Evolutionary conservation across 2,888 invertebrate species (phyloP).

Genomic region (Megastigmus dorsalis): DNA sequence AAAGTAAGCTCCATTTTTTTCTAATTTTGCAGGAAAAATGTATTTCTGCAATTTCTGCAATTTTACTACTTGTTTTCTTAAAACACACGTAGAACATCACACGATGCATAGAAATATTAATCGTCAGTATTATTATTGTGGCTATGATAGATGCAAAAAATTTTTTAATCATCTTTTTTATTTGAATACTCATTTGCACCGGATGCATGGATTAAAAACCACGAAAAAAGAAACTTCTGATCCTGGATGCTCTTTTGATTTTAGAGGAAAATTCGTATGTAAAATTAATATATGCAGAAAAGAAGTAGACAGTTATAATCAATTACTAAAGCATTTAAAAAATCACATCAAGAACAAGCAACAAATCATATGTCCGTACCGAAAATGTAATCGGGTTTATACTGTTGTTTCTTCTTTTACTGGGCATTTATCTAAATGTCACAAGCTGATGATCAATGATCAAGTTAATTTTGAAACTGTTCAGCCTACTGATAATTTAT

Average conservation of each 20-base stretch:
- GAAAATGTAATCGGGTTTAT: slow-evolving; percentile 43
- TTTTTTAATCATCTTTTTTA: slow-evolving; percentile 10
- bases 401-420: slow-evolving; percentile 49
- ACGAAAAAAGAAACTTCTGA: not conserved
- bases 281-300: slow-evolving; percentile 31
- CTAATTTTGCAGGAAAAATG: not conserved
- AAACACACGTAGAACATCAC: not conserved
- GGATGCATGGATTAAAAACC: slow-evolving; percentile 3
- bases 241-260: not conserved
- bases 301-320: slow-evolving; percentile 10
- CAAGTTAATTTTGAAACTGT: not conserved
- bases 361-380: slow-evolving; percentile 40
- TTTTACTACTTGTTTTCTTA: not conserved
- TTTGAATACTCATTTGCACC: slow-evolving; percentile 27
- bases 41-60: not conserved
- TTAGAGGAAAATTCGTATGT: slow-evolving; percentile 20
- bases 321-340: slow-evolving; percentile 53
- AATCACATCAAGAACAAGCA: slow-evolving; percentile 40
- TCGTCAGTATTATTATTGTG: slow-evolving; percentile 29
- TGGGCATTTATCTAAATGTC: slow-evolving; percentile 51
- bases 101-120: slow-evolving; percentile 18
- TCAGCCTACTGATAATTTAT: too few species aligned
- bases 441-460: slow-evolving; percentile 38
- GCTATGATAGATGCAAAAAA: slow-evolving; percentile 37
- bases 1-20: too few species aligned